Conservation (phyloP, 2,113 vertebrate species). For the Nanorana parkeri region DNA sequence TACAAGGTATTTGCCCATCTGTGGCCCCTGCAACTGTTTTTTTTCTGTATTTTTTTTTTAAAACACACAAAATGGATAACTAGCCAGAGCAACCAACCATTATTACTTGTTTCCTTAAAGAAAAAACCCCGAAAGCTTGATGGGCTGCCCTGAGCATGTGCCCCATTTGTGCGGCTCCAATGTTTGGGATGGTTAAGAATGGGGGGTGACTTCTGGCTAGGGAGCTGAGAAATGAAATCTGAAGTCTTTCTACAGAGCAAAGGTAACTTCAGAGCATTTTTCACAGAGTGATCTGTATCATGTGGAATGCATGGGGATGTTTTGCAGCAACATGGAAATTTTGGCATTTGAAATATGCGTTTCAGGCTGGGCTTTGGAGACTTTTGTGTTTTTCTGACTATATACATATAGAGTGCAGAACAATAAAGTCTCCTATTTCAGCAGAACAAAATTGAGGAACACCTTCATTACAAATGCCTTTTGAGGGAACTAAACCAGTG, state of each 20-base stretch:
- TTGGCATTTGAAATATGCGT: slow-evolving; percentile 21
- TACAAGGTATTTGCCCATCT: no score
- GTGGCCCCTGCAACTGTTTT: no score
- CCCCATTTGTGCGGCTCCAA: neutral
- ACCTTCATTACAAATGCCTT: no score
- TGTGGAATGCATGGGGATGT: neutral
- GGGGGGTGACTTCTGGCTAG: neutral
- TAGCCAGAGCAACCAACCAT: no score
- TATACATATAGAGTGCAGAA: neutral
- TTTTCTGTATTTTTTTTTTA: no score
- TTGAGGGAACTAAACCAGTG: no score
- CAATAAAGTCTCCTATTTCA: neutral
- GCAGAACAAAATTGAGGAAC: no score
- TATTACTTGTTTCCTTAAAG: no score
- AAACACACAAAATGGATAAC: no score
- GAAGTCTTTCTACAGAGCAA: neutral
- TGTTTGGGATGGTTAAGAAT: neutral
- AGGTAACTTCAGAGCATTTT: neutral
- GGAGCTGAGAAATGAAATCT: neutral
- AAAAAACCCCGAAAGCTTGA: no score
- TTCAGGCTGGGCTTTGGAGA: neutral
- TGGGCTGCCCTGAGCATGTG: no score
- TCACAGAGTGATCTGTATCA: neutral
- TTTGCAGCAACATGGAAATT: neutral
- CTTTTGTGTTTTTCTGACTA: neutral